Evolutionary conservation across 2,113 vertebrate species (phyloP), one percentile per base, ranked within the genome.

Genomic region (Bostrychus sinensis): DNA sequence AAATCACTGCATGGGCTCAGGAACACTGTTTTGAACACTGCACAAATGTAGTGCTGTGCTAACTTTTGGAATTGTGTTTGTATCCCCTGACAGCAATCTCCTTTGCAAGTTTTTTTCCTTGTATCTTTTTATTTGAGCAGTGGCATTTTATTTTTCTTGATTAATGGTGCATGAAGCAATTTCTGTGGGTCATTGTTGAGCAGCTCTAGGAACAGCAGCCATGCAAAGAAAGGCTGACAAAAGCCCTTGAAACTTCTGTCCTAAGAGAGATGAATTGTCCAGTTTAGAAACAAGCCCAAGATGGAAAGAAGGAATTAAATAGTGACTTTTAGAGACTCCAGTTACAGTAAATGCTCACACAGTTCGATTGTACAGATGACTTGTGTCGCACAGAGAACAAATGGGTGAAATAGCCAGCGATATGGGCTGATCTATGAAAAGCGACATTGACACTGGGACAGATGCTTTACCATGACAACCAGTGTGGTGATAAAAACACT

Each of bases 381-480:
- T 81, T 62, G 16, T 14, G 25, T 51, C 62, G 73, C 60, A 80
- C 60, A 66, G 25, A 42, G 53, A 64, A 70, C 50, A 64, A 70
- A 81, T 84, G 83, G 54, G 78, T 82, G 77, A 7, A 79, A 80
- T 70, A 63, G 39, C 43, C 43, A 43, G 60, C 23, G 53, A 72
- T 73, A 36, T 17, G 64, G 30, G 26, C 55, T 55, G 43, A 4
- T 75, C 53, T 62, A 68, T 12, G 59, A 56, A 36, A 66, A 39
- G 73, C 20, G 25, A 85, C 88, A 89, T 92, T 93, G 82, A 92
- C 58, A 67, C 64, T 54, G 9, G 71, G 69, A 76, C 92, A 92
- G 91, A 91, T 92, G 89, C 91, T 86, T 91, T 73, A 66, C 91
- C 89, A 91, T 89, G 91, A 77, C 87, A 78, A 91, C 85, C 76